A percentile compares a stretch with the other conserved stretches of the same genome.
These are phyloP conservation scores for Acleris holmiana DNA, from an alignment of 2,888 invertebrate genomes.

Conservation along the genomic window DNA sequence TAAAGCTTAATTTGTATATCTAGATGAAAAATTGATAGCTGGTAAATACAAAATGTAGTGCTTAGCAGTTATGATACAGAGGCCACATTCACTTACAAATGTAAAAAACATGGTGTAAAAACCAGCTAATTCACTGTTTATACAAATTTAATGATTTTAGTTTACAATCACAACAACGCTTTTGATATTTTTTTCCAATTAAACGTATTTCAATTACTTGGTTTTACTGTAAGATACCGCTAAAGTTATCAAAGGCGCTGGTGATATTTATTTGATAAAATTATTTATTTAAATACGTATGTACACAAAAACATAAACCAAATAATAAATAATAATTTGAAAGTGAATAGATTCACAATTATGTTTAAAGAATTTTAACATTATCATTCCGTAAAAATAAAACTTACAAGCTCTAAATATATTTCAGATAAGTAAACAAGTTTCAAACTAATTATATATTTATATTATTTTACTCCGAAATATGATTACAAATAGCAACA, in stretches of 20 bases:
- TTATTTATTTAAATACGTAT: not conserved
- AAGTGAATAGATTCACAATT: not conserved
- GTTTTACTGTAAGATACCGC: not conserved
- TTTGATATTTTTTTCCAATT: not conserved
- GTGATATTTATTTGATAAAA: not conserved
- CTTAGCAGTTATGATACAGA: conserved; percentile 37
- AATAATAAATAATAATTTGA: not conserved
- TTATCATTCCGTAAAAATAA: not conserved
- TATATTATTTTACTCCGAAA: conserved; percentile 27
- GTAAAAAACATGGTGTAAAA: conserved; percentile 32
- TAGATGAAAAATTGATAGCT: conserved; percentile 34
- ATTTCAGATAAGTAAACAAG: not conserved
- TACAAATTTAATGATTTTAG: conserved; percentile 13
- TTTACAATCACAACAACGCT: not conserved
- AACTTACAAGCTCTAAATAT: not conserved
- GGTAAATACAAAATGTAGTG: conserved; percentile 31
- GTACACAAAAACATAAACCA: not conserved
- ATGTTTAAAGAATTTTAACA: not conserved
- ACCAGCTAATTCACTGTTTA: conserved; percentile 16
- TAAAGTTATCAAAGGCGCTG: not conserved
- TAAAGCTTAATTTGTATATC: conserved; percentile 41
- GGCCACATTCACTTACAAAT: conserved; percentile 36
- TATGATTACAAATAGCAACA: conserved; percentile 57
- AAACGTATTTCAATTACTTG: not conserved
- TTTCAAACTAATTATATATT: conserved; percentile 16